Evolutionary conservation across 2,888 invertebrate genomes (phyloP), one percentile per base, ranked within the genome.

Genomic region (Ecliptopera silaceata): DNA sequence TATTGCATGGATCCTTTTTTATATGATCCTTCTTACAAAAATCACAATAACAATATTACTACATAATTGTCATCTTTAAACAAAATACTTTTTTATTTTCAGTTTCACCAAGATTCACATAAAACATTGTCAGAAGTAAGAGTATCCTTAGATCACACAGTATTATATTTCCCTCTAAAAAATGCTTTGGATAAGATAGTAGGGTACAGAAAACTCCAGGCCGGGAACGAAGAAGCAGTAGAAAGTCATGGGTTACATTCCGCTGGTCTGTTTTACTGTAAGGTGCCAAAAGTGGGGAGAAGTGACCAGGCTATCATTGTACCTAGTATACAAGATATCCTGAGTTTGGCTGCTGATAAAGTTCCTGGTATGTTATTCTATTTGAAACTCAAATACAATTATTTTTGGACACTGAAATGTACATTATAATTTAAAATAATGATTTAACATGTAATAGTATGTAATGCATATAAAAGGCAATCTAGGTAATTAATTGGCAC

Each of bases 91-190:
- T n/a, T n/a, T n/a, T n/a, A n/a, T 72, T 82, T 91, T 74, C 84
- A 92, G 83, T 92, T 89, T 56, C 83, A 88, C 56, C 62, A 75
- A 43, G 88, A 90, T 42, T 79, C 81, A 8, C 74, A 82, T 22
- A 87, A 94, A 73, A 80, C 87, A 34, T 80, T 91, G 65, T 78
- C 93, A 61, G 92, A 94, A 64, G 91, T 93, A 41, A 79, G 93
- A 74, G 90, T 94, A 44, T 91, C 94, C 56, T 61, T 79, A 17
- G 83, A 88, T 51, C 80, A 84, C 11, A 90, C 92, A 58, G 75
- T 88, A 67, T 82, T 96, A 66, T 94, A 94, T 74, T 94, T 96
- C 73, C 95, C 95, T 2, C 77, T 96, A 43, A 90, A 92, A 72
- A 94, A 94, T 72, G 86, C 92, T 0, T 78, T 93, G 45, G 92